Evolutionary conservation across 2,113 vertebrate species (phyloP), one percentile per base, ranked within the genome.

Genomic region (Anser brachyrhynchus): DNA sequence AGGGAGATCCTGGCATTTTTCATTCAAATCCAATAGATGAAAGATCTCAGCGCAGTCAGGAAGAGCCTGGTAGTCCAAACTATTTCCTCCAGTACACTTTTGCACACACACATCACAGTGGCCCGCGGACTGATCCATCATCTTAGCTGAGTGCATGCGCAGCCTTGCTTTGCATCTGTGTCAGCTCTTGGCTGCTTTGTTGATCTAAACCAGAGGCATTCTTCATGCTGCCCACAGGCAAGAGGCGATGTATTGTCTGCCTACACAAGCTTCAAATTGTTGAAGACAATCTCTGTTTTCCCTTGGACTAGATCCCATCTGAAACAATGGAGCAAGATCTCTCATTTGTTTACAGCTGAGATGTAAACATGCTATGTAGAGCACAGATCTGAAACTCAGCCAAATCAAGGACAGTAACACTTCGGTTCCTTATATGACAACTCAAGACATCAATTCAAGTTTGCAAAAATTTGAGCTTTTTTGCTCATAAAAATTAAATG

Each of bases 271-370:
- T 84, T 58, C 73, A 65, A 15, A 72, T 51, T 37, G 66, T 81
- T 94, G 84, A 92, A 91, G 72, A 61, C 72, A 82, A 39, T 17
- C 87, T 69, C 49, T 93, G 84, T 90, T 90, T 84, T 82, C 51
- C 73, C 49, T 87, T 91, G 92, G 95, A 89, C 62, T 59, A 73
- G 44, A 67, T 77, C 87, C 89, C 86, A 49, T 31, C 41, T 54
- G 69, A 89, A 95, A 94, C 92, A 97, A 92, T 39, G 84, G 80
- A 58, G 51, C 37, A 28, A 69, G 28, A 37, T 80, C 77, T 86
- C 72, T 84, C 64, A n/a, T 77, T 77, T 86, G 87, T 95, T 94
- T 93, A 90, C 75, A 83, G 78, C 61, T 84, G 46, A 21, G 46
- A 49, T 22, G 20, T 5, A 61, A 64, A 62, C 64, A 8, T 43